phyloP scores from a whole-genome alignment of 2,113 vertebrate genomes.

The Atractosteus spatula region DNA sequence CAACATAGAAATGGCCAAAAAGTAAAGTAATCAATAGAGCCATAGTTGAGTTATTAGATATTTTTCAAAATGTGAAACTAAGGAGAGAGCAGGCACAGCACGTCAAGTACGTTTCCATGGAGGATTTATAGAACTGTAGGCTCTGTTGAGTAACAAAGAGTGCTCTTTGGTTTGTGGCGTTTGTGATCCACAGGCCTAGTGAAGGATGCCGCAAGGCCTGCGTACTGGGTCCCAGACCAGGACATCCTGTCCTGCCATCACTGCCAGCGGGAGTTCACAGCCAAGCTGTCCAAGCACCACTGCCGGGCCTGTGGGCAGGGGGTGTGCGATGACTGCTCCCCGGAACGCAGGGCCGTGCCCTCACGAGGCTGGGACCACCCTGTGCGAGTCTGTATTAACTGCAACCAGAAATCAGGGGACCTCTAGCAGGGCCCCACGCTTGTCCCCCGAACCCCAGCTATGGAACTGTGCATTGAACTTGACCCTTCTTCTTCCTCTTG shows the following conservation, averaged over 20 bases:
- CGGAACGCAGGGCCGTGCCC: constrained; percentile 83
- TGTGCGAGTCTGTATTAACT: constrained; percentile 88
- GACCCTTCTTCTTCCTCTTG: neutral
- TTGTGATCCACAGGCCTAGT: constrained; percentile 73
- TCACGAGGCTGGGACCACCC: constrained; percentile 97
- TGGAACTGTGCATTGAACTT: neutral
- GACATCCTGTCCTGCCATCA: constrained; percentile 87
- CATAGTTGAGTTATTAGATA: no score
- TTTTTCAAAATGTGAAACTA: no score
- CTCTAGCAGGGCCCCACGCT: constrained; percentile 72
- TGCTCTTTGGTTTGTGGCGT: no score
- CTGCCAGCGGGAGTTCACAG: constrained; percentile 86
- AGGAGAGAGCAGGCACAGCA: no score
- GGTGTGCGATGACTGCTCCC: constrained; percentile 90
- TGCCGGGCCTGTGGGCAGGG: constrained; percentile 96
- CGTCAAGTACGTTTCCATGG: no score
- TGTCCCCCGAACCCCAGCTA: neutral
- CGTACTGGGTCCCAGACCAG: constrained; percentile 97
- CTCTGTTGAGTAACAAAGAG: no score
- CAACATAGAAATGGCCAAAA: no score
- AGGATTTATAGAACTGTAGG: no score
- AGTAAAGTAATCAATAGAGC: no score
- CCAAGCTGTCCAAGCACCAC: constrained; percentile 96
- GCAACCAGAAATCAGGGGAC: constrained; percentile 91
- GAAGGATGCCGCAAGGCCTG: constrained; percentile 90